Conservation (phyloP, 2,797 vertebrate species). For the Bovichtus variegatus region DNA sequence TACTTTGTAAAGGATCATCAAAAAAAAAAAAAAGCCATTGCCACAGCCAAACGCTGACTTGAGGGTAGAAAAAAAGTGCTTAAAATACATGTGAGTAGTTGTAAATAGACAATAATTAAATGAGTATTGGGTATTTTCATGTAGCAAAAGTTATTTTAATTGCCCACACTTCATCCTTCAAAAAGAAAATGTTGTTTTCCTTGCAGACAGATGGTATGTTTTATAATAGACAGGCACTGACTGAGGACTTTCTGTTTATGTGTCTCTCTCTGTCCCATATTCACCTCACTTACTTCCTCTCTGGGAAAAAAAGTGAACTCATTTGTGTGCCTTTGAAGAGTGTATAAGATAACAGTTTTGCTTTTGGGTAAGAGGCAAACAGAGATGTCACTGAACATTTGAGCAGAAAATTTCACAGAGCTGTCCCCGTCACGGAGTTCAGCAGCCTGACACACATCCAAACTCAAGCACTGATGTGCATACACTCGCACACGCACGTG, state of each 20-base stretch:
- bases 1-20: not conserved
- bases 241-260: slow-evolving; percentile 5
- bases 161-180: not conserved
- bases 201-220: not conserved
- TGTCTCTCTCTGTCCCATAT: slow-evolving; percentile 19
- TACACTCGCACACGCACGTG: not conserved
- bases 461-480: not conserved
- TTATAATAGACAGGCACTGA: not conserved
- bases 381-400: slow-evolving; percentile 60
- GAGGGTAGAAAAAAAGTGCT: not conserved
- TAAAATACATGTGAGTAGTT: not conserved
- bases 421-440: slow-evolving; percentile 47
- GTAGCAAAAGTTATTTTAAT: not conserved
- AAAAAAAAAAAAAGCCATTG: not conserved
- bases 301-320: slow-evolving; percentile 10
- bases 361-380: slow-evolving; percentile 44
- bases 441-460: slow-evolving; percentile 29
- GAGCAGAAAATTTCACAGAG: slow-evolving; percentile 37
- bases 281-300: slow-evolving; percentile 37
- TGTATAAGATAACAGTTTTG: slow-evolving; percentile 29
- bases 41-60: too few relatives aligned
- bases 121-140: not conserved
- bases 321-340: slow-evolving; percentile 37
- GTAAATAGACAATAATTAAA: not conserved
- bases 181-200: not conserved